A percentile compares a stretch with the other conserved stretches of the same genome.
phyloP scores from a whole-genome alignment of 23 tunicate species.

The Aplidium turbinatum region DNA sequence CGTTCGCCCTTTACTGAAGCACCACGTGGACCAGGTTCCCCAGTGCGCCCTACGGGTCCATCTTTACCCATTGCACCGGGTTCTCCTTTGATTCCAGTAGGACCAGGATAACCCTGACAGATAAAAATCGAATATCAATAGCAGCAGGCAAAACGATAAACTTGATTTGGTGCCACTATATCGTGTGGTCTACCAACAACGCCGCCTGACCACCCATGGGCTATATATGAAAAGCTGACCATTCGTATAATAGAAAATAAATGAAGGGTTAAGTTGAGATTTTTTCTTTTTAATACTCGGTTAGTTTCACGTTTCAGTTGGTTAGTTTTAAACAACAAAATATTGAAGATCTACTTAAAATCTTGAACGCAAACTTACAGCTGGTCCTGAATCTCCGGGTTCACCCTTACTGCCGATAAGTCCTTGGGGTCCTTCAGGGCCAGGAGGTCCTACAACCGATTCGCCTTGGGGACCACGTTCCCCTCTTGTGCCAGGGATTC shows the following conservation, averaged over 20 bases:
- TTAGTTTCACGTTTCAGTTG: too few species aligned
- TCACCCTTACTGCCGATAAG: conserved; percentile 69
- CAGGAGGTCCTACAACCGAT: conserved; percentile 59
- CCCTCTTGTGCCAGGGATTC: conserved; percentile 73
- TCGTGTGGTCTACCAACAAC: too few species aligned
- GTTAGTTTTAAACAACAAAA: too few species aligned
- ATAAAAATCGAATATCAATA: too few species aligned
- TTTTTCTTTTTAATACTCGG: too few species aligned
- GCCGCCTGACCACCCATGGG: too few species aligned
- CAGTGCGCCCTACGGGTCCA: conserved; percentile 59
- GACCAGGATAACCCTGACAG: conserved; percentile 40
- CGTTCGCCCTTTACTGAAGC: conserved; percentile 58
- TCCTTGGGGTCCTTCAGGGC: conserved; percentile 58
- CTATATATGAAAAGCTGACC: too few species aligned
- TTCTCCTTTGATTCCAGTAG: conserved; percentile 66
- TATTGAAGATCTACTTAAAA: neutral
- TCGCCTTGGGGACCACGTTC: conserved; percentile 61
- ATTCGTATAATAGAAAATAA: too few species aligned
- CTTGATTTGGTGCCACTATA: too few species aligned
- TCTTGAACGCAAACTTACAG: conserved; percentile 29
- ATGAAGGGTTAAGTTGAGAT: too few species aligned
- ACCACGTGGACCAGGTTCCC: conserved; percentile 62
- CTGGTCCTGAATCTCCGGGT: conserved; percentile 62
- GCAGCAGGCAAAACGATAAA: too few species aligned
- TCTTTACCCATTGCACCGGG: conserved; percentile 54